Evolutionary conservation across 2,888 invertebrate species (phyloP).

Genomic region (Aleiodes leptofemur): DNA sequence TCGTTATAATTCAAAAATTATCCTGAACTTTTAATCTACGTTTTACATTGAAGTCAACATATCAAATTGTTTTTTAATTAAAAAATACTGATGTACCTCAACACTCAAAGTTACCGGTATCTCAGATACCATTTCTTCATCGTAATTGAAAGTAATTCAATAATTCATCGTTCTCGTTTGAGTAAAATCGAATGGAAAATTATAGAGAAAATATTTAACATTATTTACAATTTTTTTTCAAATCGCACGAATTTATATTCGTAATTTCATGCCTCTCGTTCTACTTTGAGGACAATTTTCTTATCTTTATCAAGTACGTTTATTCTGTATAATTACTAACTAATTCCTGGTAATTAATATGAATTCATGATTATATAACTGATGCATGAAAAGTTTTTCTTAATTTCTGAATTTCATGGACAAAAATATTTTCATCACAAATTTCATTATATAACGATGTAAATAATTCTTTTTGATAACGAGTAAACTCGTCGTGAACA

Average conservation of each 20-base stretch:
- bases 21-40: slow-evolving; percentile 9
- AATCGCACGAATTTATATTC: slow-evolving; percentile 8
- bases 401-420: too few relatives aligned
- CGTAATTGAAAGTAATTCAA: background rate
- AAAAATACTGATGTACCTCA: slow-evolving; percentile 16
- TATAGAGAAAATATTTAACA: slow-evolving; percentile 18
- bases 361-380: background rate
- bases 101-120: slow-evolving; percentile 1
- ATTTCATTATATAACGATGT: too few relatives aligned
- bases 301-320: too few relatives aligned
- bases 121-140: slow-evolving; percentile 25
- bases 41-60: slow-evolving; percentile 18
- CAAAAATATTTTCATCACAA: too few relatives aligned
- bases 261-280: background rate
- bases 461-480: too few relatives aligned
- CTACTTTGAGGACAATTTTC: background rate
- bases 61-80: slow-evolving; percentile 19
- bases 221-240: slow-evolving; percentile 18
- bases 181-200: background rate
- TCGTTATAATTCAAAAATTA: slow-evolving; percentile 14
- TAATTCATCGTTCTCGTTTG: background rate
- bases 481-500: background rate
- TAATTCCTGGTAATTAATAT: slow-evolving; percentile 13
- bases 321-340: background rate
- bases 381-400: background rate